Evolutionary conservation across 2,113 vertebrate species (phyloP), one percentile per base, ranked within the genome.

Genomic region (Peromyscus maniculatus): DNA sequence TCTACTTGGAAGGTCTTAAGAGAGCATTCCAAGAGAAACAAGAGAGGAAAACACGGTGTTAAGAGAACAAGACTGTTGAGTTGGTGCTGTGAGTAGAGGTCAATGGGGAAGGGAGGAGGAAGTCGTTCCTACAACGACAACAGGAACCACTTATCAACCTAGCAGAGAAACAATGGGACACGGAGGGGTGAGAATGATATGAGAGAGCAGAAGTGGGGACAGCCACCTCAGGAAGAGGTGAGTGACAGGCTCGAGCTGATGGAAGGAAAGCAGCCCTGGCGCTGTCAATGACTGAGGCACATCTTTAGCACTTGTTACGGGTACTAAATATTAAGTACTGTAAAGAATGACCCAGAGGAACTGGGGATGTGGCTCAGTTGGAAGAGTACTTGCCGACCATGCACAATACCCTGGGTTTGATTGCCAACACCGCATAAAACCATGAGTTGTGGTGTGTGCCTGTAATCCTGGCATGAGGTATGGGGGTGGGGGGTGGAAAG

Each of bases 301-400:
- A 72, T 52, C 19, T 55, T 26, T 1, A 88, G 36, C 46, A 83
- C 28, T 39, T 59, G 82, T 84, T n/a, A 82, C 4, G 82, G 52
- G 75, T 19, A 92, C 19, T 80, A n/a, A 89, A 59, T 7, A 79
- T 36, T 52, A 55, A 55, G 78, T 55, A 57, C 11, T 31, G 31
- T 66, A 86, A 92, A 88, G 96, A 97, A 59, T 36, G 72, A 89
- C 46, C 67, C 59, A 31, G 26, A 86, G 39, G 13, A n/a, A 39
- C 83, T 31, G 28, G 64, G 39, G 59, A 13, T 33, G 24, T 86
- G 43, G 57, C 59, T 64, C 57, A 16, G 39, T 5, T 86, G 83
- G 83, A 43, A 43, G 24, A 86, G 39, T 2, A 17, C 83, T 66
- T 31, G n/a, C 62, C 26, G 66, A 46, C 24, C 62, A 66, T 43